These are phyloP conservation scores for Perdita meconis DNA, from an alignment of 2,888 invertebrate genomes.

Conservation along the genomic window DNA sequence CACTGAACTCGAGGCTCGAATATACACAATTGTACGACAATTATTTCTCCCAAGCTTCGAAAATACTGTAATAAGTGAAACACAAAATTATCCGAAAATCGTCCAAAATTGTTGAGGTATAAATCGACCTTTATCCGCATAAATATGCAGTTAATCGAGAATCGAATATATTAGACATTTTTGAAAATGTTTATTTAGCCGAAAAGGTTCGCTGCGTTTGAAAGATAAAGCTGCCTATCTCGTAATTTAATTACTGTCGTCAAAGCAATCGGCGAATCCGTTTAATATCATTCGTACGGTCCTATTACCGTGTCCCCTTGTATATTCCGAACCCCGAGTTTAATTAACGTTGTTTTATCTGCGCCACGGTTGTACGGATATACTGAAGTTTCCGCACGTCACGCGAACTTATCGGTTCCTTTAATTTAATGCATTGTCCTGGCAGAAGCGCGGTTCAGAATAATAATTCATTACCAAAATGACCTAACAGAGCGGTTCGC, in stretches of 20 bases:
- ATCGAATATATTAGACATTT: too few relatives aligned
- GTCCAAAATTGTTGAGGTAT: too few relatives aligned
- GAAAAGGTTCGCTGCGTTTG: too few relatives aligned
- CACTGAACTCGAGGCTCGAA: too few relatives aligned
- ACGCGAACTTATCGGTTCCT: conserved; percentile 16
- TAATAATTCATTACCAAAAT: conserved; percentile 64
- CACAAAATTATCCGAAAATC: too few relatives aligned
- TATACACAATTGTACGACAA: too few relatives aligned
- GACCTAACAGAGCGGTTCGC: conserved; percentile 26
- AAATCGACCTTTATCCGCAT: too few relatives aligned
- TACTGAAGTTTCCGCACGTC: conserved; percentile 11
- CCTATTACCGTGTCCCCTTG: conserved; percentile 1
- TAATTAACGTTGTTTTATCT: conserved; percentile 59
- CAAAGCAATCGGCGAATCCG: neutral
- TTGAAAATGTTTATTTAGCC: too few relatives aligned
- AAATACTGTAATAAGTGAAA: too few relatives aligned
- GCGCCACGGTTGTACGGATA: neutral
- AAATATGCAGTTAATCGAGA: too few relatives aligned
- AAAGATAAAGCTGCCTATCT: neutral
- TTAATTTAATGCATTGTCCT: conserved; percentile 50
- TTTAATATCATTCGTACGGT: conserved; percentile 18
- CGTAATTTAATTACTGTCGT: conserved; percentile 10
- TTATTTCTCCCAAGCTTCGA: too few relatives aligned
- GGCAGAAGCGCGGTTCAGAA: conserved; percentile 25
- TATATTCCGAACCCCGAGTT: conserved; percentile 26